Conservation (phyloP, 1,140 invertebrate species). For the Brachionus sp. region DNA sequence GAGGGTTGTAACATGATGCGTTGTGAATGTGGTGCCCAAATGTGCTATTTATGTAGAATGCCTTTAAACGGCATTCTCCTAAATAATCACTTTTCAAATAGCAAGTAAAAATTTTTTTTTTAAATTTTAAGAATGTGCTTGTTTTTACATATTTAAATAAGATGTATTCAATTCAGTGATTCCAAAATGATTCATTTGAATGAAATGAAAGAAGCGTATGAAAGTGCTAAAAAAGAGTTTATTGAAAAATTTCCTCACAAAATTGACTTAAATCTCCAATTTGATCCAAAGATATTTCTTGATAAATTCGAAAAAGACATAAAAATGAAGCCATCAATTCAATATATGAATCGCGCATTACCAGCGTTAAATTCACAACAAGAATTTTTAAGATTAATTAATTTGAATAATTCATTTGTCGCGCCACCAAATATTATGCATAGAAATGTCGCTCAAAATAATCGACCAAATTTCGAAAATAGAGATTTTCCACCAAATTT, state of each 20-base stretch:
- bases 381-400: too few relatives aligned
- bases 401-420: too few relatives aligned
- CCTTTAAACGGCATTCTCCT: slow-evolving; percentile 64
- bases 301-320: not conserved
- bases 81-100: slow-evolving; percentile 65
- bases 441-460: too few relatives aligned
- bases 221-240: slow-evolving; percentile 55
- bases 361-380: too few relatives aligned
- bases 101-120: not conserved
- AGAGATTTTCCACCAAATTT: too few relatives aligned
- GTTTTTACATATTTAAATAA: slow-evolving; percentile 48
- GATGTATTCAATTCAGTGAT: slow-evolving; percentile 55
- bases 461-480: too few relatives aligned
- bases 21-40: slow-evolving; percentile 67
- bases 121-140: not conserved
- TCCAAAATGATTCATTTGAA: slow-evolving; percentile 55
- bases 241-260: slow-evolving; percentile 52
- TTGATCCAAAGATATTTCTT: slow-evolving; percentile 50
- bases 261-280: slow-evolving; percentile 49
- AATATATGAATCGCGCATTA: too few relatives aligned
- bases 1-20: slow-evolving; percentile 71
- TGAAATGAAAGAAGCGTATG: slow-evolving; percentile 58
- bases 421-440: too few relatives aligned
- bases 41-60: slow-evolving; percentile 69
- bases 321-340: not conserved